phyloP scores from a whole-genome alignment of 92 coral and sea anemone genomes.

The Phymanthus crucifer region DNA sequence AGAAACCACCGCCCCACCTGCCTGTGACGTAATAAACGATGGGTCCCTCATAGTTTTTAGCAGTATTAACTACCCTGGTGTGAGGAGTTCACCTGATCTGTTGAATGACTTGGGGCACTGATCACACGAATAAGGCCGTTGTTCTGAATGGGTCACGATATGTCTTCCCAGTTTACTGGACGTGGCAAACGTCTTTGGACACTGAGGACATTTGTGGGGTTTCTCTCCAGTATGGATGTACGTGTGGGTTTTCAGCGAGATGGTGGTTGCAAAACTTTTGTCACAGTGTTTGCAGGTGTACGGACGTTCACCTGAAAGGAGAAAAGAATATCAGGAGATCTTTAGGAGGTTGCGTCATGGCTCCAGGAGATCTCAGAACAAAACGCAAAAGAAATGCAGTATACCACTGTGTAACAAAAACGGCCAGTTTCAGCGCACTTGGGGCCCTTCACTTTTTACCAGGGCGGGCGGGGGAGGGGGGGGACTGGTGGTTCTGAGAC shows the following conservation, averaged over 20 bases:
- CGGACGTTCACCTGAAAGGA: conserved; percentile 85
- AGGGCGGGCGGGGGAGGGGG: no score
- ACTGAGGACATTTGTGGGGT: conserved; percentile 98
- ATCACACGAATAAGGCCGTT: conserved; percentile 89
- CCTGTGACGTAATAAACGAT: no score
- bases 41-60: neutral
- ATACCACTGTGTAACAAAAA: no score
- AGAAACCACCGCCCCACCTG: no score
- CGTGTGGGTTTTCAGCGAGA: conserved; percentile 97
- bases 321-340: neutral
- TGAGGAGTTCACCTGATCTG: conserved; percentile 76
- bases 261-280: conserved; percentile 96
- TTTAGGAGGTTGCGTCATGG: no score
- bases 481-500: no score
- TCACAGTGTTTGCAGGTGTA: conserved; percentile 96
- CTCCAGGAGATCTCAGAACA: no score
- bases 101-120: conserved; percentile 96
- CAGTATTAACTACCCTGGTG: neutral
- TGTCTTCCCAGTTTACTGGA: conserved; percentile 98
- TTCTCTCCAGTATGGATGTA: conserved; percentile 98
- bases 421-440: no score
- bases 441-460: no score
- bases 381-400: no score
- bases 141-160: conserved; percentile 97
- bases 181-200: conserved; percentile 98